A percentile compares a stretch with the other conserved stretches of the same genome.
These are phyloP conservation scores for Vombatus ursinus DNA, from an alignment of 2,113 vertebrate species.

Conservation along the genomic window DNA sequence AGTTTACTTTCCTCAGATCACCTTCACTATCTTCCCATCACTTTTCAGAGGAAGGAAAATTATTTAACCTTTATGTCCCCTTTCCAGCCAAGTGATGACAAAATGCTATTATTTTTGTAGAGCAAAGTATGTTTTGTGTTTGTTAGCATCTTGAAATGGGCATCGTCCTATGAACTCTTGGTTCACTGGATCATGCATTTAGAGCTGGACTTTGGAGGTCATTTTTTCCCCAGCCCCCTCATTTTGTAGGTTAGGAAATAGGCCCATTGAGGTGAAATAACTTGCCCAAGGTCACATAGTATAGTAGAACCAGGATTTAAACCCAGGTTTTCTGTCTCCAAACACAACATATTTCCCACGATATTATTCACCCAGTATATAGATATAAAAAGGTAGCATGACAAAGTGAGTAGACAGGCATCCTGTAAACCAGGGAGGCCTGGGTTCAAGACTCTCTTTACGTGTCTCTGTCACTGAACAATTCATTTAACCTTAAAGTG, in stretches of 20 bases:
- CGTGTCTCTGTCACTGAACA: neutral
- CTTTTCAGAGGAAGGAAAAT: conserved; percentile 22
- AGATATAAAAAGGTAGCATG: neutral
- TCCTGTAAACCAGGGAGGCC: too few species aligned
- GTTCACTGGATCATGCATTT: neutral
- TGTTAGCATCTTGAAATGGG: neutral
- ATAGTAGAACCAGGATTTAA: neutral
- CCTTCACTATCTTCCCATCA: neutral
- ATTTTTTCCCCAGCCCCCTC: neutral
- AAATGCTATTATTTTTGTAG: neutral
- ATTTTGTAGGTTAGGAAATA: neutral
- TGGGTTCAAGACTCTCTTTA: neutral
- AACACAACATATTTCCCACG: neutral
- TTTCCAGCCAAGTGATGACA: neutral
- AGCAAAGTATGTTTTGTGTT: neutral
- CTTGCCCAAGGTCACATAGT: neutral
- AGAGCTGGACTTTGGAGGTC: neutral
- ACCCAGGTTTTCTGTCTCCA: too few species aligned
- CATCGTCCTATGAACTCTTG: neutral
- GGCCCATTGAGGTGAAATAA: neutral
- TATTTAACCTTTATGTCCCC: conserved; percentile 9
- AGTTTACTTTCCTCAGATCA: neutral
- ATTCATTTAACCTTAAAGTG: neutral
- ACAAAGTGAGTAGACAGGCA: neutral
- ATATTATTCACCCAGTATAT: neutral